phyloP scores from a whole-genome alignment of 2,797 vertebrate species.

The Scolopax rusticola region DNA sequence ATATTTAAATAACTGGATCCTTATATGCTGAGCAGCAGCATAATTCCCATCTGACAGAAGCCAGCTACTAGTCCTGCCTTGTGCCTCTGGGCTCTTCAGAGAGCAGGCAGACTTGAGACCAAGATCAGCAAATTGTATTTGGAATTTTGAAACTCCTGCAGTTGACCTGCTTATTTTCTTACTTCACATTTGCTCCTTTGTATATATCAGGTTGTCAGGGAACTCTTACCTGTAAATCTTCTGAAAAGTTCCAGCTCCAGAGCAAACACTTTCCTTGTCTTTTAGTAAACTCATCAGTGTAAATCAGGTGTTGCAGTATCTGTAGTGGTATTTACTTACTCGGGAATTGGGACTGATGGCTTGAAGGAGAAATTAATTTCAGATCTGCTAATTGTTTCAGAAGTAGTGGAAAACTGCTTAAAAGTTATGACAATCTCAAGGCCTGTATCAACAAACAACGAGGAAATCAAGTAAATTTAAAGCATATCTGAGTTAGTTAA shows the following conservation, averaged over 20 bases:
- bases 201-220: not conserved
- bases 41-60: not conserved
- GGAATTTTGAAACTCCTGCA: not conserved
- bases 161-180: constrained; percentile 22
- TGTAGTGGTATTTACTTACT: not conserved
- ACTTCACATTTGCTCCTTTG: not conserved
- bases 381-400: constrained; percentile 1
- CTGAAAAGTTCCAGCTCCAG: not conserved
- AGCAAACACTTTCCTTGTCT: not conserved
- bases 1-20: not conserved
- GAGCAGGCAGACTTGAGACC: not conserved
- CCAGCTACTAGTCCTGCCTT: not conserved
- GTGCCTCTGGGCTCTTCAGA: not conserved
- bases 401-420: not conserved
- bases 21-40: not conserved
- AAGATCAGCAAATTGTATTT: not conserved
- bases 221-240: not conserved
- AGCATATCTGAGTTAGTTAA: not conserved
- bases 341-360: not conserved
- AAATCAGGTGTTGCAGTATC: not conserved
- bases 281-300: not conserved
- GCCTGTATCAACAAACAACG: not conserved
- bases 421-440: not conserved
- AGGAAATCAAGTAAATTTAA: not conserved
- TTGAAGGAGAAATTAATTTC: not conserved